A percentile compares a stretch with the other conserved stretches of the same genome.
phyloP scores from a whole-genome alignment of 2,113 vertebrate genomes.

The Pteropus alecto region DNA sequence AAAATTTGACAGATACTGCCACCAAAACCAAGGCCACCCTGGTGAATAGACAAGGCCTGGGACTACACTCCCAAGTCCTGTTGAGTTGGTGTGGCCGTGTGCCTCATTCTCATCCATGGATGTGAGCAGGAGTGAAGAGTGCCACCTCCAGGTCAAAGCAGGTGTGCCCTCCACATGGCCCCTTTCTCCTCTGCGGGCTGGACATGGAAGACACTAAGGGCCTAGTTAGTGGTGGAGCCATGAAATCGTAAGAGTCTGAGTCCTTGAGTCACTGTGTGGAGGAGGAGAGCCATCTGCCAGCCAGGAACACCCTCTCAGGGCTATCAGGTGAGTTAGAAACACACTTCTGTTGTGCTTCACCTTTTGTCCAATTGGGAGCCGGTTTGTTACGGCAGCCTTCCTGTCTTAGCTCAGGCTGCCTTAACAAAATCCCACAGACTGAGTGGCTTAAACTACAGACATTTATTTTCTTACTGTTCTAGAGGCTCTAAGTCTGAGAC shows the following conservation, averaged over 20 bases:
- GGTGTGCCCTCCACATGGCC: background rate
- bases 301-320: background rate
- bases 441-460: background rate
- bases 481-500: background rate
- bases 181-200: background rate
- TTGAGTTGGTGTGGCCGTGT: background rate
- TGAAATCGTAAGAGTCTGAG: no score
- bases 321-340: background rate
- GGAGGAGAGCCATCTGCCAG: background rate
- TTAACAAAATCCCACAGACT: background rate
- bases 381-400: background rate
- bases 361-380: background rate
- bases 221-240: background rate
- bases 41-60: background rate
- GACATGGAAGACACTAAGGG: background rate
- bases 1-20: background rate
- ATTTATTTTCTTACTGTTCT: background rate
- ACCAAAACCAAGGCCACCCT: background rate
- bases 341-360: background rate
- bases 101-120: background rate
- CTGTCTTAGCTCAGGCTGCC: background rate
- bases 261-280: background rate
- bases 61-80: background rate
- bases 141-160: background rate
- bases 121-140: background rate